These are phyloP conservation scores for Melipona quadrifasciata DNA, from an alignment of 1,140 invertebrate genomes.

Conservation along the genomic window DNA sequence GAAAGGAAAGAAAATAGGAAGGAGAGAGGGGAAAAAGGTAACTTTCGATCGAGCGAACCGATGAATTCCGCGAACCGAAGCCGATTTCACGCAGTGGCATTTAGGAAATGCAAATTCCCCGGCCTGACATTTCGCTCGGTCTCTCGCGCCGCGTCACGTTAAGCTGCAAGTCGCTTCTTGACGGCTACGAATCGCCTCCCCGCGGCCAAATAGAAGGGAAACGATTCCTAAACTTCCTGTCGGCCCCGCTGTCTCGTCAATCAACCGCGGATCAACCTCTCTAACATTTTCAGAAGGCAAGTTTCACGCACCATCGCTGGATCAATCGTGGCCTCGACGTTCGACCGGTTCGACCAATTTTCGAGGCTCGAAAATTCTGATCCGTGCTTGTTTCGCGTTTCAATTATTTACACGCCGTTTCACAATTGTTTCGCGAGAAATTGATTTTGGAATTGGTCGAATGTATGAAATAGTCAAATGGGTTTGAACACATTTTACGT, in stretches of 20 bases:
- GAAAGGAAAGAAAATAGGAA: neutral
- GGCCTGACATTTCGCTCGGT: constrained; percentile 46
- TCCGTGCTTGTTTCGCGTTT: too few species aligned
- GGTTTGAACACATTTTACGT: too few species aligned
- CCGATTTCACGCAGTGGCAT: constrained; percentile 49
- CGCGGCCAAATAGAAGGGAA: constrained; percentile 20
- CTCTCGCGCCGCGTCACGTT: constrained; percentile 25
- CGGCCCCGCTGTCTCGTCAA: neutral
- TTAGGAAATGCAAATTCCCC: constrained; percentile 45
- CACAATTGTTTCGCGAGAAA: too few species aligned
- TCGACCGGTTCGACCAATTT: neutral
- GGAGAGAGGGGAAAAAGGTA: neutral
- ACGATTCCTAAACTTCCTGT: constrained; percentile 29
- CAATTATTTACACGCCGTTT: too few species aligned
- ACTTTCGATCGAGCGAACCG: neutral
- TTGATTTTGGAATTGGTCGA: too few species aligned
- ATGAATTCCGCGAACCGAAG: neutral
- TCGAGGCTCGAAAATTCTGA: neutral
- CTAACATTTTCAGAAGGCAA: neutral
- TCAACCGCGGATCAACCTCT: neutral
- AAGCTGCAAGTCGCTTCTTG: constrained; percentile 33
- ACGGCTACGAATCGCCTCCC: constrained; percentile 24
- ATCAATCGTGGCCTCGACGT: neutral
- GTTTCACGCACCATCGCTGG: neutral
- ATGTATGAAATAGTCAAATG: too few species aligned